Base-by-base conservation (phyloP, 2,113 vertebrate genomes). In the Nanorana parkeri region DNA sequence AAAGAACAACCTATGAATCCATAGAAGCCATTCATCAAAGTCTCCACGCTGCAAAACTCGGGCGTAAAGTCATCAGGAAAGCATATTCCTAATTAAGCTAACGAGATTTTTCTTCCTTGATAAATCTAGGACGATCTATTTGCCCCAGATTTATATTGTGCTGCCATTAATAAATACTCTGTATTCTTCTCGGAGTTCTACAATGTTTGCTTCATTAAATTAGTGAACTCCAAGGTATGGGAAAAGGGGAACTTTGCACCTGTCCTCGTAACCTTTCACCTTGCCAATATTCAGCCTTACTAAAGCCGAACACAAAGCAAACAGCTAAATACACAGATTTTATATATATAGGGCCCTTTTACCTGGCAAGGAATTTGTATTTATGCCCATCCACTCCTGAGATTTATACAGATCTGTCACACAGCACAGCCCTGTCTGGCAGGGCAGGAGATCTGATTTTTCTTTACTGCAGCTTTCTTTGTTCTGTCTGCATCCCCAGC, bases 1-100 rank as follows among this genome's bases (percentile, higher is more conserved):
- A 75, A 58, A 28, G 61, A 75, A 54, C 26, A n/a, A 65, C 47
- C 60, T 52, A 75, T 28, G 71, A 68, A 67, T 29, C 67, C 47
- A 55, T 82, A 61, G 69, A 71, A 55, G 69, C 68, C 64, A 82
- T 75, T 73, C 36, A 67, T 82, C 80, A 82, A 82, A 82, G 80
- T 75, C 61, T 66, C 10, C 16, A n/a, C 41, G 17, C 65, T 75
- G 69, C 51, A 74, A 67, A 82, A 75, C 71, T 74, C 71, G 71
- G 63, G 36, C 69, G 28, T 75, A 75, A 65, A 81, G 61, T 74
- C 63, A 75, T 66, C 80, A 68, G 52, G 51, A 73, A 82, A 82
- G 75, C 52, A 56, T 54, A 82, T 82, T 67, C 54, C 69, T 75
- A 75, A 75, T 82, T 74, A 82, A 82, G 80, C 61, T 82, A 75